A percentile compares a stretch with the other conserved stretches of the same genome.
phyloP scores from a whole-genome alignment of 2,113 vertebrate species.

The Dromas ardeola region DNA sequence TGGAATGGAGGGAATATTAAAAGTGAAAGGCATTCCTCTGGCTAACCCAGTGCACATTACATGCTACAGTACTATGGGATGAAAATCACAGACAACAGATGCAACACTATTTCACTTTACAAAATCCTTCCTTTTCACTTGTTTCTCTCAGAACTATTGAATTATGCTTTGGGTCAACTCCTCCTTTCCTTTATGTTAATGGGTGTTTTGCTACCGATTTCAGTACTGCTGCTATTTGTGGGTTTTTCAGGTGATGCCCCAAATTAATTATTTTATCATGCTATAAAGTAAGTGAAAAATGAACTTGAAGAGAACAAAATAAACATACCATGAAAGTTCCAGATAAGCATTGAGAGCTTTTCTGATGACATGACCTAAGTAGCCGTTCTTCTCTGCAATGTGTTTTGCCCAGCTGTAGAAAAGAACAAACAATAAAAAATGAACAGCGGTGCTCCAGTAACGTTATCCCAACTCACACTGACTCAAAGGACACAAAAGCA shows the following conservation, averaged over 20 bases:
- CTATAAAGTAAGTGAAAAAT: background rate
- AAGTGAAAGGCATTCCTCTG: background rate
- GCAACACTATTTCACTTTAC: background rate
- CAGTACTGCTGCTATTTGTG: background rate
- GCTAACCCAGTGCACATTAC: background rate
- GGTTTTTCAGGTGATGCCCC: background rate
- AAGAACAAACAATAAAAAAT: background rate
- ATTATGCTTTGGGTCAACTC: background rate
- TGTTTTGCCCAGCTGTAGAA: constrained; percentile 85
- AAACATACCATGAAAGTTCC: constrained; percentile 81
- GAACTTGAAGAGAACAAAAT: background rate
- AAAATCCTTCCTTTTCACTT: background rate
- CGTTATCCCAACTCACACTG: background rate
- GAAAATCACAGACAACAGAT: background rate
- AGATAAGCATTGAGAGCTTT: constrained; percentile 89
- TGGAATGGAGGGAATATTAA: background rate
- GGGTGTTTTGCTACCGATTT: background rate
- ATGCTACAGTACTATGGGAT: background rate
- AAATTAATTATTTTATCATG: background rate
- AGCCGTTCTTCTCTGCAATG: constrained; percentile 88
- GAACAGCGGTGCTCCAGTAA: background rate
- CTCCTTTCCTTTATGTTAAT: background rate
- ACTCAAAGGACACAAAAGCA: background rate
- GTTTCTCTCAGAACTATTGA: background rate
- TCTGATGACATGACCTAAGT: constrained; percentile 86